Base-by-base conservation (phyloP, 1,140 invertebrate species). In the Zeugodacus cucurbitae region DNA sequence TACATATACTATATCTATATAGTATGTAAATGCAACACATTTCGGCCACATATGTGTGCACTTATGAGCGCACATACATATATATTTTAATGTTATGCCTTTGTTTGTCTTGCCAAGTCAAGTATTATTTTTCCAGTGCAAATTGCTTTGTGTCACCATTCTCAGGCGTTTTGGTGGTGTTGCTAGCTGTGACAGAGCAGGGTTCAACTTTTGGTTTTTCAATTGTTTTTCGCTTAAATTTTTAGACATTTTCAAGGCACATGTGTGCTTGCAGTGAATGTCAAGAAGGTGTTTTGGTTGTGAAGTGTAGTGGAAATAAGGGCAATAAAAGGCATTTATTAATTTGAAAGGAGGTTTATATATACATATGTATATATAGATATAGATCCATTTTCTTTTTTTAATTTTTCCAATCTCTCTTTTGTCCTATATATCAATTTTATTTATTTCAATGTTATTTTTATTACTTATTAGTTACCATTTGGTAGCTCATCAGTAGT, bases 91-190 rank as follows among this genome's bases (percentile, higher is more conserved):
- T 32, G 64, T 0, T 62, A 62, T 11, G 4, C 1, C 10, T 17
- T 2, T 34, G 34, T 37, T 22, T 34, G 62, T 74, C 1, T 41
- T 41, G 32, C 20, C 74, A 82, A 26, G 26, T 26, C 74, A 82
- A 82, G 41, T 82, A 48, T 82, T 82, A 82, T 82, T 82, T 82
- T 82, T 82, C 41, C 74, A 82, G 41, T 10, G 48, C 74, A 82
- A 82, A 82, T 82, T 82, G 70, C 70, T 78, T 44, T 20, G 26
- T 82, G 74, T 82, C 74, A 82, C 41, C 74, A 82, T 82, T 82
- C 74, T 48, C 74, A 82, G 41, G 20, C 74, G 26, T n/a, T 48
- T 48, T 11, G 26, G 26, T 14, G 22, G 26, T 14, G 22, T 74
- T 74, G 70, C 70, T 41, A 4, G 48, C 48, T 54, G 48, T 11